Evolutionary conservation across 2,888 invertebrate species (phyloP), one percentile per base, ranked within the genome.

Genomic region (Lasioglossum pauxillum): DNA sequence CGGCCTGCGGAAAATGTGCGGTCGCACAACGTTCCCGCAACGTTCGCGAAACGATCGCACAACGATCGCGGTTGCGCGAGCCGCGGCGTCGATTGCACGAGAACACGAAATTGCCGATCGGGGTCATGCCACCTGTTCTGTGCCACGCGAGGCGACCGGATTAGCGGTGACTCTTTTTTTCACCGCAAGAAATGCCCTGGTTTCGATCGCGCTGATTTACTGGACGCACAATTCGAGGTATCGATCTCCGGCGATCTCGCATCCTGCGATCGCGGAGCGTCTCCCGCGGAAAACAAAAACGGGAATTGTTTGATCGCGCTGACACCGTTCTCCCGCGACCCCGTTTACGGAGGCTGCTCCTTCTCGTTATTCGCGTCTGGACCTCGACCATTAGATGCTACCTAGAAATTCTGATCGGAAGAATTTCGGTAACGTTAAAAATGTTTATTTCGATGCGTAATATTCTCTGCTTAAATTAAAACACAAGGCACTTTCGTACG

Each of bases 1-100:
- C 78, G 49, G 77, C 85, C 49, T 60, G 78, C 85, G 89, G 88
- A 90, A 91, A 90, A 91, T 83, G 85, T 82, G 49, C 69, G 84
- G 80, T 53, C 53, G n/a, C n/a, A 53, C 53, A 53, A 53, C 49
- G 19, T 49, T 49, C 19, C 2, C 49, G 7, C 49, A 49, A 49
- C 49, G 44, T 44, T 44, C 44, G 4, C 44, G 44, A 4, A 49
- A 49, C 53, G 53, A 23, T 64, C 64, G 27, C 60, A 60, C 60
- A 75, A 75, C 49, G 74, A 69, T 71, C 77, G 71, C 64, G 77
- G 75, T 85, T 87, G 83, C 83, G 83, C 76, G 84, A 84, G 80
- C 27, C 78, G 38, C 44, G 82, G 44, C 82, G 76, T 35, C 75
- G 83, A 87, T 83, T 84, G 82, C 81, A 67, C 75, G 85, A 44